Evolutionary conservation across 2,797 vertebrate species (phyloP).

Genomic region (Anguilla marmorata): DNA sequence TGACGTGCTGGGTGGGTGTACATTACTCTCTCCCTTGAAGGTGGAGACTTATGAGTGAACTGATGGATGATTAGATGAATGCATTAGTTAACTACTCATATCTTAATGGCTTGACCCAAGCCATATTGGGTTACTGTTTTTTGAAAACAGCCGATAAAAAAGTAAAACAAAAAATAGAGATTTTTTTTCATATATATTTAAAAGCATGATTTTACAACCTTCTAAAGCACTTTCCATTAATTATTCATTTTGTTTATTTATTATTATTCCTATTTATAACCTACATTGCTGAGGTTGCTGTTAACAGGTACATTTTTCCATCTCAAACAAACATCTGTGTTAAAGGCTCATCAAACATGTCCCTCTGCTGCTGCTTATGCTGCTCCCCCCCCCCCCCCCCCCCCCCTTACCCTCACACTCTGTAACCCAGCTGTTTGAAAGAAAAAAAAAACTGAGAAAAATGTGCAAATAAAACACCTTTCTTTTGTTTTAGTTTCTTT

Average conservation of each 20-base stretch:
- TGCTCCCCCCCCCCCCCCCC: conserved; percentile 9
- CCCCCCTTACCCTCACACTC: conserved; percentile 56
- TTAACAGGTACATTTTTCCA: conserved; percentile 55
- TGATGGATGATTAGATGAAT: conserved; percentile 59
- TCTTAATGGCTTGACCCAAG: conserved; percentile 61
- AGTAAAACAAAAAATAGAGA: conserved; percentile 69
- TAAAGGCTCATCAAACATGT: conserved; percentile 33
- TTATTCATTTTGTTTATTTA: conserved; percentile 63
- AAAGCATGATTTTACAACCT: conserved; percentile 67
- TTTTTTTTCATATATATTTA: conserved; percentile 65
- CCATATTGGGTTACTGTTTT: conserved; percentile 68
- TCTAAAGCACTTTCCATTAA: conserved; percentile 70
- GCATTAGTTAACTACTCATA: conserved; percentile 58
- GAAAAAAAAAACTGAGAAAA: conserved; percentile 60
- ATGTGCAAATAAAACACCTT: conserved; percentile 78
- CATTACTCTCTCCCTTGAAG: conserved; percentile 31
- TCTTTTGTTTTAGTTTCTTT: conserved; percentile 60
- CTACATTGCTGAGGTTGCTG: conserved; percentile 69
- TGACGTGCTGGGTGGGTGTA: conserved; percentile 48
- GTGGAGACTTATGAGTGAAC: conserved; percentile 45
- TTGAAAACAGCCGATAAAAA: conserved; percentile 72
- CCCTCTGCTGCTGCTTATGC: conserved; percentile 2
- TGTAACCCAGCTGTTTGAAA: conserved; percentile 62
- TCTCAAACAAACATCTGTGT: conserved; percentile 22
- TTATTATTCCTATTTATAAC: conserved; percentile 67